Evolutionary conservation across 2,113 vertebrate genomes (phyloP).

Genomic region (Dicerorhinus sumatrensis): DNA sequence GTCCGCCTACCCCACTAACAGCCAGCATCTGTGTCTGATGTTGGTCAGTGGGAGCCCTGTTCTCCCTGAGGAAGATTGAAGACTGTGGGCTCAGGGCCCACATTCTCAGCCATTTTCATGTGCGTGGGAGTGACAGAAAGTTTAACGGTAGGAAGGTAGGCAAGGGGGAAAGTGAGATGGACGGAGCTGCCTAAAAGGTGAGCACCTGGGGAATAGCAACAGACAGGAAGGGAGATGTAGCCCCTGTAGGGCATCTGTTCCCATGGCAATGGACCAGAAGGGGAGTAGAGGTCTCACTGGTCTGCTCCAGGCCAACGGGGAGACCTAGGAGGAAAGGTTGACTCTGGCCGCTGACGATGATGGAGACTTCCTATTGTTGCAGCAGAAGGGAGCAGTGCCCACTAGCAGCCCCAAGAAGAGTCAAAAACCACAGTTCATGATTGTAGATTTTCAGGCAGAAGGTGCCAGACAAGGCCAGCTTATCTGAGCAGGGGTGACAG

Average conservation of each 20-base stretch:
- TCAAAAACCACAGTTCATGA: background rate
- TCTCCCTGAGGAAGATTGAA: background rate
- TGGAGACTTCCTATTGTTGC: background rate
- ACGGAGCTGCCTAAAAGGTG: background rate
- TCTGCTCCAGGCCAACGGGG: background rate
- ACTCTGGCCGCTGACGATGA: background rate
- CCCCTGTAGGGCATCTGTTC: background rate
- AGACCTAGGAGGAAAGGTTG: background rate
- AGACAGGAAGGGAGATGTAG: background rate
- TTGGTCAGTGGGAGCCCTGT: background rate
- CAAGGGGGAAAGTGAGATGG: background rate
- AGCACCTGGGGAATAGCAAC: background rate
- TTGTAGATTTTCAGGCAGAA: slow-evolving; percentile 10
- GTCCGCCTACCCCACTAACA: accelerated
- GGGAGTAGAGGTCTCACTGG: background rate
- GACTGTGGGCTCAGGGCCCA: background rate
- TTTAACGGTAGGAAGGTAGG: background rate
- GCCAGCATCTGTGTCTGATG: background rate
- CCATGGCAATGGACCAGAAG: background rate
- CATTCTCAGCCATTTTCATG: background rate
- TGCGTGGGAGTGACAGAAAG: background rate
- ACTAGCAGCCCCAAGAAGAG: background rate
- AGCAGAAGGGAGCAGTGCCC: background rate
- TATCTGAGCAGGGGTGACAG: background rate
- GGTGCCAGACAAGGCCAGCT: background rate